Evolutionary conservation across 2,797 vertebrate genomes (phyloP), one percentile per base, ranked within the genome.

Genomic region (Xiphorhynchus erythropygius): DNA sequence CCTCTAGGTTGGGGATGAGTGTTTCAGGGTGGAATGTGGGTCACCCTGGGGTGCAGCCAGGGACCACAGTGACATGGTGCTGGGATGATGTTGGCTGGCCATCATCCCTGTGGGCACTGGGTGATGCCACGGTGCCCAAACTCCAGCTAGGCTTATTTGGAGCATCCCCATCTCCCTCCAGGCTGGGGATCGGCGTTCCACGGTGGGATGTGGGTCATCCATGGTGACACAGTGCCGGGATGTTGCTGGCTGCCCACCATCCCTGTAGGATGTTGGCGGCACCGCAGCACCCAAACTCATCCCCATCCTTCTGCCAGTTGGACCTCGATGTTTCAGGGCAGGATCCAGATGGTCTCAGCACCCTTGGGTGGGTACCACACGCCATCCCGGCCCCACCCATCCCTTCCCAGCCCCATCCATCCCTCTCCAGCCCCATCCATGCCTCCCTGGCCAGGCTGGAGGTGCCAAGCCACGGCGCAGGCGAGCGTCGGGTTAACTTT

Each of bases 401-500:
- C 75, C 75, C 23, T 50, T 21, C 17, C 39, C 6, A 27, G 33
- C 11, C 24, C 44, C 37, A 13, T 56, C 73, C 52, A 9, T 21
- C 75, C 74, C 25, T 49, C 32, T 53, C 62, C 4, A 9, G 28
- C 25, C 2, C 59, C 7, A 2, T 57, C 81, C n/a, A 14, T 32
- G 46, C 70, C 27, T 87, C 35, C 63, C 37, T 2, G 42, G 55
- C 84, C 63, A 17, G 74, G 46, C 82, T 73, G 83, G 83, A 68
- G 62, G 21, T 88, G 74, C 75, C 74, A 50, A 87, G 41, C 57
- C 50, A 4, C 4, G 4, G 74, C 33, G 35, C 65, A 76, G 89
- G 92, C 93, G n/a, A 97, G 98, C 97, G 95, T 98, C 62, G 98
- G 98, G 98, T 99, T 99, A 97, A 98, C 98, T 99, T 99, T 99